Evolutionary conservation across 37 sponge, comb jelly and placozoan species (phyloP), one percentile per base, ranked within the genome.

Genomic region (Beroe ovata): DNA sequence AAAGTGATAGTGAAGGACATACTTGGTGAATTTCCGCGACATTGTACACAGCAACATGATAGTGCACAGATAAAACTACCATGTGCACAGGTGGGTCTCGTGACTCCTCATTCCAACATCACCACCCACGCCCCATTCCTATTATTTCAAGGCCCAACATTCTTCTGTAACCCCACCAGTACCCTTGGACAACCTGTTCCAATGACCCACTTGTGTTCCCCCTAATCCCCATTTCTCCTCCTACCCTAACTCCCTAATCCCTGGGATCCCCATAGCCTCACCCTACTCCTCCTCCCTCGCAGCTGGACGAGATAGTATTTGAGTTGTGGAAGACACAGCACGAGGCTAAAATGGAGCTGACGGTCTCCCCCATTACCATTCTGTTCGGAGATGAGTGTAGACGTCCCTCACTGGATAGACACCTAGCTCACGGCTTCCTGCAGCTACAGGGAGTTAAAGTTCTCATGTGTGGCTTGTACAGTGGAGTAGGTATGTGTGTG

Each of bases 1-100:
- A 77, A 77, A 40, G 84, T 77, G 41, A 77, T 77, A 21, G 84
- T 77, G 14, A 77, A 77, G 22, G 84, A 77, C 41, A 77, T 77
- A 3, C 84, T 77, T 4, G 84, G 84, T 42, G 84, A 77, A 36
- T 42, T 77, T 25, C 84, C 84, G 23, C 35, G 84, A 11, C 84
- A 77, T 25, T 39, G 84, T 77, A 35, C 26, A 42, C 14, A 39
- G 25, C 3, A 62, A 20, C 6, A 3, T 20, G 32, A 25, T 66
- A 77, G 20, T 26, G 54, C 1, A 8, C 84, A 77, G 54, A 42
- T 77, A 11, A 39, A 42, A 16, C 54, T 77, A 6, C 84, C 84
- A n/a, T 36, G 35, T 11, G 84, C 84, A n/a, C 84, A 77, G 84
- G 84, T 77, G 33, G 8, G 18, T 47, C 54, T 11, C 54, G 11